A percentile compares a stretch with the other conserved stretches of the same genome.
Conservation (phyloP, 2,888 invertebrate species). For the Diplazon laetatorius region DNA sequence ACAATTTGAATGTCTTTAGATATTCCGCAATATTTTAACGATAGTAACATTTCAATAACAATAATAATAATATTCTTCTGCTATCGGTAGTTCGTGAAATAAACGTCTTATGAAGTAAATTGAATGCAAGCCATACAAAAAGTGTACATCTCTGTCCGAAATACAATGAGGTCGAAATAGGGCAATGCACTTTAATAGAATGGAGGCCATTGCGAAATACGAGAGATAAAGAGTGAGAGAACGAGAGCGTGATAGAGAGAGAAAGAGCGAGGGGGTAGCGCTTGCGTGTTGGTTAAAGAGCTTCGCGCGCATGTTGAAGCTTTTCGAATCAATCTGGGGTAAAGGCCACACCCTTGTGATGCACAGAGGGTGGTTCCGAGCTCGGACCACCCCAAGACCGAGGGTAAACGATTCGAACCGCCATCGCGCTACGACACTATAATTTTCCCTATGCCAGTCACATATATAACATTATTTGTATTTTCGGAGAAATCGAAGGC, state of each 20-base stretch:
- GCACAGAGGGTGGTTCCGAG: conserved; percentile 58
- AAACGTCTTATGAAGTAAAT: no score
- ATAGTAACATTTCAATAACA: background rate
- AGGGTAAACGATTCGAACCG: conserved; percentile 40
- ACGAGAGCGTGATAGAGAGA: background rate
- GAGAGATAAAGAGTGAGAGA: conserved; percentile 5
- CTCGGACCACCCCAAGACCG: conserved; percentile 46
- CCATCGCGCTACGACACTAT: conserved; percentile 59
- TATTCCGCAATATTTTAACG: no score
- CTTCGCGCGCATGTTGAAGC: conserved; percentile 76
- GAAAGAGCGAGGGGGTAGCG: conserved; percentile 23
- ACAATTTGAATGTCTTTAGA: no score
- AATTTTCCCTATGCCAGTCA: conserved; percentile 30
- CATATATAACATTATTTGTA: background rate
- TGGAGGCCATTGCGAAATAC: background rate
- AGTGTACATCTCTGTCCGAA: no score
- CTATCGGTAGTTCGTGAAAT: no score
- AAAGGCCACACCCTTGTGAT: conserved; percentile 80
- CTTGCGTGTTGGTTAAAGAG: conserved; percentile 68
- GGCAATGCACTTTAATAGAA: background rate
- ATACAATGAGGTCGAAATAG: background rate
- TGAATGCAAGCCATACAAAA: no score
- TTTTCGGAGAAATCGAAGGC: conserved; percentile 22
- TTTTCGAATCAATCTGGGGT: conserved; percentile 80
- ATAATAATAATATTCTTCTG: background rate